phyloP scores from a whole-genome alignment of 2,888 invertebrate genomes.

The Meloe dianella region DNA sequence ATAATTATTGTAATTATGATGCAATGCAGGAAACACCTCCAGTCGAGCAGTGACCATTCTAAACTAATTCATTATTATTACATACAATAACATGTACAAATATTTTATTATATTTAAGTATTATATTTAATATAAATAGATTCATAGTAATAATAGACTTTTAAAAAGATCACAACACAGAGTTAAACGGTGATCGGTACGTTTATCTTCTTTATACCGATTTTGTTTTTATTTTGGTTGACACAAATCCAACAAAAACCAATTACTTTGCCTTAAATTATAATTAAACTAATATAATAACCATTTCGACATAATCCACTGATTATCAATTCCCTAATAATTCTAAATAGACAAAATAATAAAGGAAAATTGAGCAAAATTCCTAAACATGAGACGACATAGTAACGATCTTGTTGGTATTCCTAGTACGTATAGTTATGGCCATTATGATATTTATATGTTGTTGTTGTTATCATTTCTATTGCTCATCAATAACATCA shows the following conservation, averaged over 20 bases:
- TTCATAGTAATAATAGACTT: slow-evolving; percentile 62
- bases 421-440: slow-evolving; percentile 53
- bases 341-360: too few relatives aligned
- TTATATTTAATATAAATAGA: slow-evolving; percentile 57
- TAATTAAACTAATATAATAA: too few relatives aligned
- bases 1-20: slow-evolving; percentile 21
- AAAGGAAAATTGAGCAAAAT: slow-evolving; percentile 31
- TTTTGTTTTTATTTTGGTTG: slow-evolving; percentile 32
- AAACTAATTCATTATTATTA: slow-evolving; percentile 42
- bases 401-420: slow-evolving; percentile 14
- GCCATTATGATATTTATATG: slow-evolving; percentile 58
- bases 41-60: slow-evolving; percentile 39
- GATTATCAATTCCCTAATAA: too few relatives aligned
- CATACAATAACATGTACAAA: slow-evolving; percentile 60
- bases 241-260: slow-evolving; percentile 41
- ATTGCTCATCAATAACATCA: slow-evolving; percentile 54
- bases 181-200: slow-evolving; percentile 55
- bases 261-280: slow-evolving; percentile 34
- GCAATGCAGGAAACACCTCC: slow-evolving; percentile 41
- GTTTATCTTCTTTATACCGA: slow-evolving; percentile 42
- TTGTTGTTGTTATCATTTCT: slow-evolving; percentile 55
- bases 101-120: slow-evolving; percentile 56
- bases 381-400: slow-evolving; percentile 26
- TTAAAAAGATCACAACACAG: slow-evolving; percentile 63
- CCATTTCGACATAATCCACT: too few relatives aligned